phyloP scores from a whole-genome alignment of 2,113 vertebrate genomes.

The Nothobranchius kuhntae region DNA sequence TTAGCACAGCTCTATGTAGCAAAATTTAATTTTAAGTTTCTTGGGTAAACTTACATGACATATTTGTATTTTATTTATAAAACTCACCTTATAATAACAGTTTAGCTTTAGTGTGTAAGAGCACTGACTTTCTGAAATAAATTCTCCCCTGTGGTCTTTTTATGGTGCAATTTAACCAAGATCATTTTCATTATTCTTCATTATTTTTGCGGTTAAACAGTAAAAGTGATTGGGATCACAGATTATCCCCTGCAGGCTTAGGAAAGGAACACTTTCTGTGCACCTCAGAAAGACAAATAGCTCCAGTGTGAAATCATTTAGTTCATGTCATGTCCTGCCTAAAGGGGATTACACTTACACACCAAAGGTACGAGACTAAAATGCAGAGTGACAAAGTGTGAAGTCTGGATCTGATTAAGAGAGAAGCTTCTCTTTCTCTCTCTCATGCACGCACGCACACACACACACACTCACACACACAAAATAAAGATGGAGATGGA shows the following conservation, averaged over 20 bases:
- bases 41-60: neutral
- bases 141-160: neutral
- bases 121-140: neutral
- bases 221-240: constrained; percentile 22
- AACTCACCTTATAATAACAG: neutral
- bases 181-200: constrained; percentile 8
- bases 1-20: too few species aligned
- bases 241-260: neutral
- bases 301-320: constrained; percentile 72
- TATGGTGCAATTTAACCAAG: neutral
- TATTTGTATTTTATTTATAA: too few species aligned
- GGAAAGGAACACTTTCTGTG: constrained; percentile 5
- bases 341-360: constrained; percentile 66
- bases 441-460: constrained; percentile 5
- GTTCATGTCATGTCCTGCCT: constrained; percentile 71
- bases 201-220: neutral
- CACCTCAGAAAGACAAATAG: constrained; percentile 64
- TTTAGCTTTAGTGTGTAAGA: neutral
- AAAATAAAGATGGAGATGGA: constrained; percentile 20
- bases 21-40: too few species aligned
- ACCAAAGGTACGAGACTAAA: constrained; percentile 56
- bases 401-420: constrained; percentile 74
- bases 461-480: constrained; percentile 14
- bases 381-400: constrained; percentile 74
- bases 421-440: constrained; percentile 50